Evolutionary conservation across 2,888 invertebrate species (phyloP).

Genomic region (Stenurella melanura): DNA sequence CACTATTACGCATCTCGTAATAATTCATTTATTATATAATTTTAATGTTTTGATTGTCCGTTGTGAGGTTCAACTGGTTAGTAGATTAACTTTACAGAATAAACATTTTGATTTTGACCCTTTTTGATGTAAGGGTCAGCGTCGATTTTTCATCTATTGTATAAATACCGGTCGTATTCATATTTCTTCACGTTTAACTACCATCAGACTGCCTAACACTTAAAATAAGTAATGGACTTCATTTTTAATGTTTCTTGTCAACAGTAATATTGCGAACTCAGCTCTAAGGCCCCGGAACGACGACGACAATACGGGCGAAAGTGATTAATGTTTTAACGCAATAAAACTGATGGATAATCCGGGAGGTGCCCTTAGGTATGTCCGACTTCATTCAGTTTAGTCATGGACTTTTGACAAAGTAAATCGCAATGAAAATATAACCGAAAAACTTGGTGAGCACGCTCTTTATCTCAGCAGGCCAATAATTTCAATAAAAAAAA

Average conservation of each 20-base stretch:
- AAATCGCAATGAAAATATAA: neutral
- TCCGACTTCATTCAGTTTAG: neutral
- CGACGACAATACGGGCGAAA: constrained; percentile 61
- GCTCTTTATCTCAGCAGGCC: neutral
- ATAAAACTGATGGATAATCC: constrained; percentile 38
- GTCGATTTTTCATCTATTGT: constrained; percentile 70
- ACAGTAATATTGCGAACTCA: constrained; percentile 57
- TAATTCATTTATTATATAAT: constrained; percentile 67
- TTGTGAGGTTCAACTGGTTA: constrained; percentile 68
- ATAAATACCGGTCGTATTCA: constrained; percentile 62
- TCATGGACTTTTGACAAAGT: constrained; percentile 1
- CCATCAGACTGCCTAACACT: constrained; percentile 62
- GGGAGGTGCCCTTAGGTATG: constrained; percentile 23
- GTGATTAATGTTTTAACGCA: constrained; percentile 45
- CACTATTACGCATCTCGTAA: constrained; percentile 45
- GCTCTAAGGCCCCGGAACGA: constrained; percentile 61
- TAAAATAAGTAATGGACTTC: constrained; percentile 67
- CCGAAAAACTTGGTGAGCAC: neutral
- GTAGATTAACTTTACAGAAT: constrained; percentile 67
- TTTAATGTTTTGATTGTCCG: constrained; percentile 68
- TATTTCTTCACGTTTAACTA: constrained; percentile 58
- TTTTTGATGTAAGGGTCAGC: constrained; percentile 66
- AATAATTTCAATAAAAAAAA: neutral
- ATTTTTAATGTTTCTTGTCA: constrained; percentile 67
- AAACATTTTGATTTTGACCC: constrained; percentile 67